Percentiles rank a stretch among this genome's conserved stretches.
phyloP scores from a whole-genome alignment of 2,113 vertebrate genomes.

The Cyprinodon variegatus region DNA sequence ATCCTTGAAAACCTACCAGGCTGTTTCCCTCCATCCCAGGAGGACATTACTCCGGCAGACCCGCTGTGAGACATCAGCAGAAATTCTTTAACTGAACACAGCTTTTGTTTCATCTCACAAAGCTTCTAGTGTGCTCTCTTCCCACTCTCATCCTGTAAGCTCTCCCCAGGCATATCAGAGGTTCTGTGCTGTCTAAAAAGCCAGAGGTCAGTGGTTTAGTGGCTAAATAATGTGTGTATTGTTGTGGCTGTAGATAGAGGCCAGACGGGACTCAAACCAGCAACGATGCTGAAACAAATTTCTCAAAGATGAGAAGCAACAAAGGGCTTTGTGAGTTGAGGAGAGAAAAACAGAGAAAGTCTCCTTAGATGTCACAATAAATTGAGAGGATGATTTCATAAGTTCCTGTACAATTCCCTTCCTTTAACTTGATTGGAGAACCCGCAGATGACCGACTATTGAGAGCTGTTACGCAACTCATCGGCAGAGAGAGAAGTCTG shows the following conservation, averaged over 20 bases:
- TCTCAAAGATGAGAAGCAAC: constrained; percentile 41
- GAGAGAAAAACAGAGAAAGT: constrained; percentile 10
- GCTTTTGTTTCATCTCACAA: constrained; percentile 69
- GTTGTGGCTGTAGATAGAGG: constrained; percentile 37
- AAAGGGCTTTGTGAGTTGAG: constrained; percentile 53
- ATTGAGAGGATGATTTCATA: constrained; percentile 30
- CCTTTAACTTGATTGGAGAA: constrained; percentile 10
- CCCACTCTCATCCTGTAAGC: constrained; percentile 32
- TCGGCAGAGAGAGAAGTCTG: constrained; percentile 31
- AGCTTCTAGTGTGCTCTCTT: constrained; percentile 56
- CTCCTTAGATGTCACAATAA: constrained; percentile 6
- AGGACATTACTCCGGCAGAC: constrained; percentile 29
- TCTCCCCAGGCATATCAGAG: constrained; percentile 30
- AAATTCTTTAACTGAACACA: constrained; percentile 53
- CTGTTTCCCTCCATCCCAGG: constrained; percentile 2
- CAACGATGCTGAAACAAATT: constrained; percentile 15
- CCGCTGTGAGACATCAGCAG: constrained; percentile 15
- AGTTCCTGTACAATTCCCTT: background rate
- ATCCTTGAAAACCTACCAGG: background rate
- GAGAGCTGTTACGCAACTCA: constrained; percentile 38
- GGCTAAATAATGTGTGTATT: constrained; percentile 68
- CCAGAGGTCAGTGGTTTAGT: constrained; percentile 64
- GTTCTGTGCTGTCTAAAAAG: constrained; percentile 35
- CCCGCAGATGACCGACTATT: constrained; percentile 25
- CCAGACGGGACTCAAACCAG: constrained; percentile 2